Conservation (phyloP, 2,113 vertebrate genomes). For the Orthonyx spaldingii region DNA sequence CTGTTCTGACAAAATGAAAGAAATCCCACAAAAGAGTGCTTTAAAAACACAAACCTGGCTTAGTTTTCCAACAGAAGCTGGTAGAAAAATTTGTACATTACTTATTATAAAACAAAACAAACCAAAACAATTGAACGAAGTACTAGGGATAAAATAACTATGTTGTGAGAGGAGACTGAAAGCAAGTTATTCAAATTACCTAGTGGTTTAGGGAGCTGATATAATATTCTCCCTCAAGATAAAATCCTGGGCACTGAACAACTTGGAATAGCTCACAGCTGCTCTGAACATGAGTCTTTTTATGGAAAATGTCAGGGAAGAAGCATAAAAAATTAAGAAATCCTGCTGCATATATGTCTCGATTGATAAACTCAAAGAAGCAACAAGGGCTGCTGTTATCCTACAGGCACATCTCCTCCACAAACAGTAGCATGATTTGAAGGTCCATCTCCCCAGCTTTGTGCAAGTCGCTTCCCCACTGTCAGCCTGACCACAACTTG, state of each 20-base stretch:
- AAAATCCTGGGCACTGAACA: neutral
- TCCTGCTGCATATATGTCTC: neutral
- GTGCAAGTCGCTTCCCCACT: neutral
- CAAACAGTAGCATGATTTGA: neutral
- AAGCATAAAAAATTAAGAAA: neutral
- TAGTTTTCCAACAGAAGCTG: neutral
- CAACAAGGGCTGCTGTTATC: neutral
- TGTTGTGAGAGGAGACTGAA: neutral
- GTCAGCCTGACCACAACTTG: neutral
- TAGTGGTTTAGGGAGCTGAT: neutral
- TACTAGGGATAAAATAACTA: neutral
- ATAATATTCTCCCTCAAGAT: neutral
- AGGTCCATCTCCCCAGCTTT: neutral
- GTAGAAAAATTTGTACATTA: neutral
- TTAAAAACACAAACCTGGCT: neutral
- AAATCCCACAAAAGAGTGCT: neutral
- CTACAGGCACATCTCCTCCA: neutral
- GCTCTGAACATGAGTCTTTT: neutral
- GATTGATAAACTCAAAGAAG: neutral
- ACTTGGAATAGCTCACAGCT: neutral
- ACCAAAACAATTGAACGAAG: neutral
- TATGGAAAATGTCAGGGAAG: neutral
- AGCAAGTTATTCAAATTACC: neutral
- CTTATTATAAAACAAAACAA: neutral
- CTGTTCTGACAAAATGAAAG: neutral